Percentiles rank a stretch among this genome's conserved stretches.
Evolutionary conservation across 1,140 invertebrate genomes (phyloP).

Genomic region (Lepeophtheirus salmonis): DNA sequence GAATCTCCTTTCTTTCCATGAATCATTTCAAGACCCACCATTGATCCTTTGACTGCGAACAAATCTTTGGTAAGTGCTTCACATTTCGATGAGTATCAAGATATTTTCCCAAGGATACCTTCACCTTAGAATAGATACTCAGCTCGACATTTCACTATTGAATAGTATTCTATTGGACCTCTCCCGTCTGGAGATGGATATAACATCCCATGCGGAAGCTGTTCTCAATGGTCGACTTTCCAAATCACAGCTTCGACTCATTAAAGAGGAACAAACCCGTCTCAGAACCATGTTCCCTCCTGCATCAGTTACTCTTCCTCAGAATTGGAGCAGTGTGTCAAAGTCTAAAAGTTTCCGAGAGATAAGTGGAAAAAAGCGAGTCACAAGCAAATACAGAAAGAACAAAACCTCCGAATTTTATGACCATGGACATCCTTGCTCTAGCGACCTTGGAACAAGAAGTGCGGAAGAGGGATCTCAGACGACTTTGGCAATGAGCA

Average conservation of each 20-base stretch:
- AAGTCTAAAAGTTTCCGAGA: background rate
- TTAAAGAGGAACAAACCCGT: background rate
- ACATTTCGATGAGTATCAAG: background rate
- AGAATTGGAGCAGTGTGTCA: background rate
- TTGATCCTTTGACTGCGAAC: slow-evolving; percentile 7
- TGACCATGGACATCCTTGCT: no score
- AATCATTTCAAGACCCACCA: background rate
- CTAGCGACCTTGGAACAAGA: no score
- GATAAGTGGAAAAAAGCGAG: background rate
- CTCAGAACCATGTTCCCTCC: background rate
- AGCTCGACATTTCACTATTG: background rate
- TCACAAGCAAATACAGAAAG: background rate
- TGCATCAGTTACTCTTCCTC: background rate
- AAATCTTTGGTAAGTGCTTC: slow-evolving; percentile 6
- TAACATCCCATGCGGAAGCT: slow-evolving; percentile 9
- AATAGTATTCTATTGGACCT: slow-evolving; percentile 1
- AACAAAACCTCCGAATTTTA: background rate
- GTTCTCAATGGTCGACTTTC: slow-evolving; percentile 6
- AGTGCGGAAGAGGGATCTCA: no score
- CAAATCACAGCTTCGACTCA: background rate
- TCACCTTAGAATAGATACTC: background rate
- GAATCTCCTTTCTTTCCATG: background rate
- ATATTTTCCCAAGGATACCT: background rate
- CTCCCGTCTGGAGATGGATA: slow-evolving; percentile 1
- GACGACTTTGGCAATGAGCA: background rate